Conservation (phyloP, 2,797 vertebrate genomes). For the Ficedula albicollis region DNA sequence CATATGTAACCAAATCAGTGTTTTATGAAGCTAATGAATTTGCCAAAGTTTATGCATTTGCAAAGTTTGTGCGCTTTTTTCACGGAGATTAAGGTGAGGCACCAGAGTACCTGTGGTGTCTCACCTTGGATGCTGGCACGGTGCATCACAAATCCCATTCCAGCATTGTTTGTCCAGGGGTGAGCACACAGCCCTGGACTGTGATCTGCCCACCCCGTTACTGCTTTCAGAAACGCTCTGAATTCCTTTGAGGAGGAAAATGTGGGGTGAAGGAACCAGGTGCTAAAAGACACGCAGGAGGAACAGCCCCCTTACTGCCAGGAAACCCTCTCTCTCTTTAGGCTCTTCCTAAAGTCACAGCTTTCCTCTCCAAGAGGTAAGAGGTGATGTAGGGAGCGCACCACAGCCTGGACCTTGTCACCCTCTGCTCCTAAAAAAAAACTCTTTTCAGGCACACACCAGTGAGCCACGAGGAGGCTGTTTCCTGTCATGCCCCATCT, state of each 20-base stretch:
- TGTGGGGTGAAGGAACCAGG: neutral
- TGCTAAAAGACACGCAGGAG: neutral
- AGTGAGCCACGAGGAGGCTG: neutral
- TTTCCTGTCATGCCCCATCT: neutral
- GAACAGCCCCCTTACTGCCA: neutral
- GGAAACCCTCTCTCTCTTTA: neutral
- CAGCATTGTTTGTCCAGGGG: neutral
- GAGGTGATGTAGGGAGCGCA: neutral
- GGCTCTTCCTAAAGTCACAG: neutral
- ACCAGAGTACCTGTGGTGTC: neutral
- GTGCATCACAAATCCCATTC: neutral
- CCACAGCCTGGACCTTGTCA: neutral
- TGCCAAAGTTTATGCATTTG: neutral
- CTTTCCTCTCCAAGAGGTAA: neutral
- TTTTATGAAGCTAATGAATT: conserved; percentile 15
- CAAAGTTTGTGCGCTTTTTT: neutral
- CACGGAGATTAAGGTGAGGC: neutral
- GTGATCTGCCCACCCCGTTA: neutral
- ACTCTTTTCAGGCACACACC: neutral
- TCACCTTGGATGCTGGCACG: neutral
- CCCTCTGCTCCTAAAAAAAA: neutral
- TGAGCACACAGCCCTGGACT: neutral
- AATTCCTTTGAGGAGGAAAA: neutral
- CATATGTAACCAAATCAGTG: conserved; percentile 7
- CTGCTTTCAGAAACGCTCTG: neutral